These are phyloP conservation scores for Synanthedon vespiformis DNA, from an alignment of 2,888 invertebrate genomes.

Conservation along the genomic window DNA sequence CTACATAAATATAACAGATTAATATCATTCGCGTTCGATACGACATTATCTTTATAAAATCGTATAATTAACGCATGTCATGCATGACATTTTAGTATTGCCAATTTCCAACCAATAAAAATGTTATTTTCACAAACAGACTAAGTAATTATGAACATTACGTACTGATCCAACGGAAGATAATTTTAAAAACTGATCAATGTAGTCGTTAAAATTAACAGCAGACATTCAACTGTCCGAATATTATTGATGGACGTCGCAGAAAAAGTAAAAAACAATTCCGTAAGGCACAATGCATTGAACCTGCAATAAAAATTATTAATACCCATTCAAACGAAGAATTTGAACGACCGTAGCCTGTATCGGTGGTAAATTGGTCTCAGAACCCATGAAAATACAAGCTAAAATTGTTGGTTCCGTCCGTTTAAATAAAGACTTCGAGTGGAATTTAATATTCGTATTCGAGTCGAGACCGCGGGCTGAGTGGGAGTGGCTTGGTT, in stretches of 20 bases:
- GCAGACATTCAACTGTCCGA: conserved; percentile 60
- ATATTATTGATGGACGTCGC: conserved; percentile 62
- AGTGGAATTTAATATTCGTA: conserved; percentile 68
- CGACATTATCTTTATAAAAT: too few species aligned
- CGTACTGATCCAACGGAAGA: conserved; percentile 36
- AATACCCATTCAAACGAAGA: conserved; percentile 54
- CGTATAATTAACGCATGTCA: too few species aligned
- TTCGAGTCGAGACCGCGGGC: conserved; percentile 46
- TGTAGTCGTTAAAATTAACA: conserved; percentile 40
- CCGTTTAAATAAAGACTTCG: conserved; percentile 56
- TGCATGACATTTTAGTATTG: too few species aligned
- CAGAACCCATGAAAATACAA: conserved; percentile 39
- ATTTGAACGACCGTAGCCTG: conserved; percentile 21
- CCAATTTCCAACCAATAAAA: conserved; percentile 10
- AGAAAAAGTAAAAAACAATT: conserved; percentile 34
- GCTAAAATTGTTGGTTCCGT: conserved; percentile 42
- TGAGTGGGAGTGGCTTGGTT: conserved; percentile 64
- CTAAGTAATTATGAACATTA: conserved; percentile 39
- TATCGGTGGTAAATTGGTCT: conserved; percentile 31
- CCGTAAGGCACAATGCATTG: conserved; percentile 50
- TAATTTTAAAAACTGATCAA: conserved; percentile 47
- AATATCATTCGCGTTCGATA: too few species aligned
- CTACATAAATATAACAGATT: too few species aligned
- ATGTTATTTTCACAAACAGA: conserved; percentile 5
- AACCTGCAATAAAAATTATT: conserved; percentile 65